A percentile compares a stretch with the other conserved stretches of the same genome.
Evolutionary conservation across 1,140 invertebrate genomes (phyloP).

Genomic region (Achroia grisella): DNA sequence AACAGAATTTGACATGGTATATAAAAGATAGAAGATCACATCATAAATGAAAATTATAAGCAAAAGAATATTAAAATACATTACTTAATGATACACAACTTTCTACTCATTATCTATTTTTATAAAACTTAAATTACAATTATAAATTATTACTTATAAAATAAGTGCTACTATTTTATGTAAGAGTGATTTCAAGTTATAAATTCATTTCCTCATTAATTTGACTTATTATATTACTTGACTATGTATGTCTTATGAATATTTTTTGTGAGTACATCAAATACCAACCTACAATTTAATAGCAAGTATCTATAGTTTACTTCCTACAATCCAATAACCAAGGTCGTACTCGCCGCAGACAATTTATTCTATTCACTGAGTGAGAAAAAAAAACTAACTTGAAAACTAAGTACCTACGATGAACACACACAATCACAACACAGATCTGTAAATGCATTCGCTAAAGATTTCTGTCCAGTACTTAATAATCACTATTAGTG

Average conservation of each 20-base stretch:
- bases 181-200: neutral
- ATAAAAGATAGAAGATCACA: too few relatives aligned
- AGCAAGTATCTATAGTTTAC: constrained; percentile 69
- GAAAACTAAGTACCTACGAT: constrained; percentile 9
- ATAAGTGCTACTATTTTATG: too few relatives aligned
- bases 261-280: constrained; percentile 70
- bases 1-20: too few relatives aligned
- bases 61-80: too few relatives aligned
- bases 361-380: constrained; percentile 61
- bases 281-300: constrained; percentile 71
- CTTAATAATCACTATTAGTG: too few relatives aligned
- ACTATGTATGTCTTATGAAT: constrained; percentile 46
- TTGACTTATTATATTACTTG: constrained; percentile 44
- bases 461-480: too few relatives aligned
- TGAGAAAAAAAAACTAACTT: constrained; percentile 58
- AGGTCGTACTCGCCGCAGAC: constrained; percentile 63
- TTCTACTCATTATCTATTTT: too few relatives aligned
- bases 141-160: too few relatives aligned
- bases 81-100: too few relatives aligned
- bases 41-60: too few relatives aligned
- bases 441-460: too few relatives aligned
- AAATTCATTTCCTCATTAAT: constrained; percentile 36
- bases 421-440: neutral
- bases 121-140: too few relatives aligned
- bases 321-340: constrained; percentile 73